These are phyloP conservation scores for Chrysomela aeneicollis DNA, from an alignment of 2,888 invertebrate genomes.

Conservation along the genomic window DNA sequence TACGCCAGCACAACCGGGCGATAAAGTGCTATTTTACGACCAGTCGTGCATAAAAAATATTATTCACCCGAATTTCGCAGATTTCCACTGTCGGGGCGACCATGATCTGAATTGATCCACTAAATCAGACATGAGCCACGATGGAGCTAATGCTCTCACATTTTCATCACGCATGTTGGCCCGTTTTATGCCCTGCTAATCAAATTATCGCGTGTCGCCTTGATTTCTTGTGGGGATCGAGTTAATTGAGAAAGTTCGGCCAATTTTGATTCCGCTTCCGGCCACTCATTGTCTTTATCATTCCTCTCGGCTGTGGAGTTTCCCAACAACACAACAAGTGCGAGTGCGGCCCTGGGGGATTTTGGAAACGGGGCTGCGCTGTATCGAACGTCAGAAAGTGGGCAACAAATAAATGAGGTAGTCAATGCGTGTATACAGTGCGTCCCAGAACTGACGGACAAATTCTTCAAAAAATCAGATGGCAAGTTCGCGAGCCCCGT, in stretches of 20 bases:
- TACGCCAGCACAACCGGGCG: too few species aligned
- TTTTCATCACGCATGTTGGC: conserved; percentile 47
- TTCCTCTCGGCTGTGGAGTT: conserved; percentile 24
- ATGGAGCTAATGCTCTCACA: conserved; percentile 39
- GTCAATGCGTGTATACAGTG: not conserved
- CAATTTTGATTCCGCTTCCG: conserved; percentile 49
- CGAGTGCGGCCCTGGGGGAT: conserved; percentile 3
- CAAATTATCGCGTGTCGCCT: conserved; percentile 53
- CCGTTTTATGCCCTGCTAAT: conserved; percentile 42
- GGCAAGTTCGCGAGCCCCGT: too few species aligned
- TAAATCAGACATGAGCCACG: too few species aligned
- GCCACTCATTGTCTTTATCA: conserved; percentile 32
- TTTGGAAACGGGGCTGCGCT: not conserved
- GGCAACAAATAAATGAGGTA: not conserved
- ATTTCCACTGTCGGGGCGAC: too few species aligned
- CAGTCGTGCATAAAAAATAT: too few species aligned
- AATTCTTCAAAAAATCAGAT: too few species aligned
- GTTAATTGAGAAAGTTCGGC: conserved; percentile 55
- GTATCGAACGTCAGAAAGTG: not conserved
- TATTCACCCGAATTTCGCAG: too few species aligned
- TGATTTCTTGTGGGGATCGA: conserved; percentile 55
- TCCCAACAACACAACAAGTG: conserved; percentile 22
- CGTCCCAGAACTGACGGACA: not conserved
- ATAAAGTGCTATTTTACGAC: too few species aligned
- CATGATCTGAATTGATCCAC: too few species aligned